Conservation (phyloP, 2,797 vertebrate genomes). For the Labroides dimidiatus region DNA sequence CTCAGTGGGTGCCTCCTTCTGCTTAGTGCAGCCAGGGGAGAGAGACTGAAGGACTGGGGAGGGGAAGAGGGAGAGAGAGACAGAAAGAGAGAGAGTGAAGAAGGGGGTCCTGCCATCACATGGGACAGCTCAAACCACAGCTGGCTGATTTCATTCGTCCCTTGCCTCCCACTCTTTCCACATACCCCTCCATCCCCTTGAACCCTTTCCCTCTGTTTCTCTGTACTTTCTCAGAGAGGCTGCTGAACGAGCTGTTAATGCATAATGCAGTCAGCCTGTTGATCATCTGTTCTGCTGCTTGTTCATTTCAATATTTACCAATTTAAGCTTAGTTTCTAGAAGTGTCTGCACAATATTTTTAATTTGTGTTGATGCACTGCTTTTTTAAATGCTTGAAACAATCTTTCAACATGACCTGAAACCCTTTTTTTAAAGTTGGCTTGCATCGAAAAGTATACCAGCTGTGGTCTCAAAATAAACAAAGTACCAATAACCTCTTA, state of each 20-base stretch:
- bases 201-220: conserved; percentile 40
- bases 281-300: too few species aligned
- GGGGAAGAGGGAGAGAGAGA: conserved; percentile 41
- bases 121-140: conserved; percentile 78
- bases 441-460: too few species aligned
- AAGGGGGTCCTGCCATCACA: conserved; percentile 57
- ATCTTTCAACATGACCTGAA: too few species aligned
- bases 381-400: too few species aligned
- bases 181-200: conserved; percentile 47
- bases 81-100: conserved; percentile 41
- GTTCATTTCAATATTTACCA: too few species aligned
- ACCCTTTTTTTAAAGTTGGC: too few species aligned
- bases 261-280: conserved; percentile 36
- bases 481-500: too few species aligned
- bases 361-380: too few species aligned
- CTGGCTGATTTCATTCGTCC: conserved; percentile 77
- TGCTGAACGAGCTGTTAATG: conserved; percentile 4
- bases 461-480: too few species aligned
- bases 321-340: too few species aligned
- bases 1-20: conserved; percentile 65
- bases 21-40: conserved; percentile 55
- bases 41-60: conserved; percentile 57
- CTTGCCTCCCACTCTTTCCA: conserved; percentile 64
- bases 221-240: conserved; percentile 30
- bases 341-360: too few species aligned